phyloP scores from a whole-genome alignment of 2,113 vertebrate genomes.

The Acinonyx jubatus region DNA sequence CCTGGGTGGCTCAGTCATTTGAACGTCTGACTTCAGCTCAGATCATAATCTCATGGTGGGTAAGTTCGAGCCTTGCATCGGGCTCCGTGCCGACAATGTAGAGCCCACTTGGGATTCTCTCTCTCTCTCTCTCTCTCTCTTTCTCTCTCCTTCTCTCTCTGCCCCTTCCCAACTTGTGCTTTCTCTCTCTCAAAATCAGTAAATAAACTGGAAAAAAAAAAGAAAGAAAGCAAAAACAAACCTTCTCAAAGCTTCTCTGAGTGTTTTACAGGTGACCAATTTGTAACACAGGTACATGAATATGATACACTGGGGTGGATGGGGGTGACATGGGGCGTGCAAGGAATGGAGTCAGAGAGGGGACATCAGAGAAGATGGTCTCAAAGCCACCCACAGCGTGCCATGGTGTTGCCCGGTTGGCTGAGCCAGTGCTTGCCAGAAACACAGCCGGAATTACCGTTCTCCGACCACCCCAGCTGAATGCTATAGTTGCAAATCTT shows the following conservation, averaged over 20 bases:
- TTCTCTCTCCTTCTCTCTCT: too few species aligned
- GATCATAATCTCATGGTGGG: too few species aligned
- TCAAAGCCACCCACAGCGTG: not conserved
- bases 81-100: too few species aligned
- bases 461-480: not conserved
- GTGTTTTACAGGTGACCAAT: not conserved
- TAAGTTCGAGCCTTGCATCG: too few species aligned
- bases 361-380: not conserved
- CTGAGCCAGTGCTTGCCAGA: not conserved
- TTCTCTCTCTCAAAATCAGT: too few species aligned
- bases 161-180: too few species aligned
- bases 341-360: not conserved
- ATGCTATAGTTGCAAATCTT: not conserved
- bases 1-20: too few species aligned
- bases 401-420: not conserved
- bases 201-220: too few species aligned
- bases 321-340: rapidly evolving
- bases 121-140: too few species aligned
- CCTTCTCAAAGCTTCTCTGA: not conserved
- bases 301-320: rapidly evolving
- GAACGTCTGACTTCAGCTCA: too few species aligned
- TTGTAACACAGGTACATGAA: not conserved
- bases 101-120: too few species aligned
- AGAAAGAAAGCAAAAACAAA: too few species aligned
- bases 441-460: not conserved